Evolutionary conservation across 2,888 invertebrate genomes (phyloP), one percentile per base, ranked within the genome.

Genomic region (Eustalomyia histrio): DNA sequence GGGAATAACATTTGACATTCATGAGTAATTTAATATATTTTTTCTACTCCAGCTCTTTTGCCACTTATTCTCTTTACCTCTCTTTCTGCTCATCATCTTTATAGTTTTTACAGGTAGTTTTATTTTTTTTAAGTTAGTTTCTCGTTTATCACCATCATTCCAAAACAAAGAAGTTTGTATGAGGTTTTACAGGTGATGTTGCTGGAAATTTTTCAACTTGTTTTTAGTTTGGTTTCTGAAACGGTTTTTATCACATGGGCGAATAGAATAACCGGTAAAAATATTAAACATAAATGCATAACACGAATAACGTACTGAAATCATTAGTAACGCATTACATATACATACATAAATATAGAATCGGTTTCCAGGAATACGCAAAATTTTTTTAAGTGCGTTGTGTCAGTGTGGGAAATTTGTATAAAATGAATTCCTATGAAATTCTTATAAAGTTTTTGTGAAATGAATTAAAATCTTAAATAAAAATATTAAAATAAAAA

Each of bases 211-310:
- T 57, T 60, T 78, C 12, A 52, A 81, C 71, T 78, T 78, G 74
- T 75, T 67, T 74, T 81, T 71, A 81, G 81, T 81, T 78, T 69
- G 75, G 74, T 78, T 81, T 80, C 67, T 81, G 67, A 81, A 78
- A 81, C 74, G 71, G 81, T 78, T 65, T 47, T 71, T 61, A 61
- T 61, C 24, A 74, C 71, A 78, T 71, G 78, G 50, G 5, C 18
- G 73, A 57, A 35, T 18, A 52, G 18, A 50, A 43, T 43, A 78
- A 73, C 58, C 80, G 76, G 78, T 67, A 21, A 58, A 47, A 68
- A n/a, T 29, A 4, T 29, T 3, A 29, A 29, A 6, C 4, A 14
- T 18, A 61, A 72, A 63, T 57, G 35, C 63, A 55, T 55, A 14
- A 61, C 35, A 35, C 35, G 52, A 64, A 64, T 60, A 78, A 58